Evolutionary conservation across 1,140 invertebrate genomes (phyloP).

Genomic region (Adoxophyes honmai): DNA sequence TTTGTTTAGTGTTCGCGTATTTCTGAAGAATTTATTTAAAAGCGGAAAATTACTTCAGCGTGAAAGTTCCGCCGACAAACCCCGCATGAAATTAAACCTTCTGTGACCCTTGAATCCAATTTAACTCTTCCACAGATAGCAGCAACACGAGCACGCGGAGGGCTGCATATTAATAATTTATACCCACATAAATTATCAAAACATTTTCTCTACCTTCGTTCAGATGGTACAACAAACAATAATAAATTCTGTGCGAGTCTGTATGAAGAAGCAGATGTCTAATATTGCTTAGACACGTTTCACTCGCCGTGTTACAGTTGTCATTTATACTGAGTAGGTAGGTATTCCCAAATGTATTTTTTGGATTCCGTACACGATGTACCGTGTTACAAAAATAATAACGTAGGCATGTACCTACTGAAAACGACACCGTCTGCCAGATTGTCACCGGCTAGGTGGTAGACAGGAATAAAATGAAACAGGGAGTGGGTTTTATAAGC

Average conservation of each 20-base stretch:
- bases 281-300: not conserved
- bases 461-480: too few relatives aligned
- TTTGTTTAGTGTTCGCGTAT: not conserved
- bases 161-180: conserved; percentile 46
- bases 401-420: too few relatives aligned
- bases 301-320: too few relatives aligned
- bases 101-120: conserved; percentile 46
- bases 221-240: conserved; percentile 29
- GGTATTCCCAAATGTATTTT: too few relatives aligned
- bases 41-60: conserved; percentile 35
- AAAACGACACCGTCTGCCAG: too few relatives aligned
- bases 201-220: conserved; percentile 36
- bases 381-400: conserved; percentile 1
- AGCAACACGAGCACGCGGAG: conserved; percentile 21
- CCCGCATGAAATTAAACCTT: conserved; percentile 48
- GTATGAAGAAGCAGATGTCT: not conserved
- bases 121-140: conserved; percentile 49
- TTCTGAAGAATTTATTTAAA: conserved; percentile 32
- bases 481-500: too few relatives aligned
- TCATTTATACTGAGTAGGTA: too few relatives aligned
- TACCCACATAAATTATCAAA: conserved; percentile 50
- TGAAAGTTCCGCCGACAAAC: conserved; percentile 29
- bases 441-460: too few relatives aligned
- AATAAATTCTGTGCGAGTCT: conserved; percentile 23
- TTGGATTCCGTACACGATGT: too few relatives aligned